These are phyloP conservation scores for Gobio occitaniae DNA, from an alignment of 2,797 vertebrate species.

Conservation along the genomic window DNA sequence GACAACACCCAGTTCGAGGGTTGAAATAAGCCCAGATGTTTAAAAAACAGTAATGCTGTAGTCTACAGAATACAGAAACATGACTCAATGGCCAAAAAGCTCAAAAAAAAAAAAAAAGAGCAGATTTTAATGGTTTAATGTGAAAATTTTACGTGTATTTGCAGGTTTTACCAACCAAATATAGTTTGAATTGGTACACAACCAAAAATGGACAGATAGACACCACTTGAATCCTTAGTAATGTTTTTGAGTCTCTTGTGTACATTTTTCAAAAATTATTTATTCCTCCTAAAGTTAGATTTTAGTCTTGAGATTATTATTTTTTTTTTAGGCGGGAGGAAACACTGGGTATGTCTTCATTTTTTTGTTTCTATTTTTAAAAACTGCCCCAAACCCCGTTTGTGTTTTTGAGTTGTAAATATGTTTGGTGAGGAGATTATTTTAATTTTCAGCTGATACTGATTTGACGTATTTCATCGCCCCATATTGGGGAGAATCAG, in stretches of 20 bases:
- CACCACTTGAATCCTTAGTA: constrained; percentile 24
- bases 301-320: not conserved
- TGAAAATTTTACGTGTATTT: not conserved
- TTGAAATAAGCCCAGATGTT: constrained; percentile 41
- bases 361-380: constrained; percentile 43
- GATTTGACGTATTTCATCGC: constrained; percentile 76
- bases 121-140: not conserved
- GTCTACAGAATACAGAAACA: not conserved
- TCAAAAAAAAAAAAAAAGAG: too few species aligned
- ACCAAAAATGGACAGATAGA: constrained; percentile 17
- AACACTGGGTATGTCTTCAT: constrained; percentile 68
- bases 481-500: constrained; percentile 84
- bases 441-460: constrained; percentile 71
- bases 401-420: constrained; percentile 78
- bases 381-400: constrained; percentile 58
- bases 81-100: not conserved
- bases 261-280: constrained; percentile 65
- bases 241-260: constrained; percentile 52
- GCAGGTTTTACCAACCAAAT: not conserved
- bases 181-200: not conserved
- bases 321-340: constrained; percentile 66
- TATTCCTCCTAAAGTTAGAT: constrained; percentile 60
- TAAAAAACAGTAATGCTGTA: not conserved
- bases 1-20: constrained; percentile 46
- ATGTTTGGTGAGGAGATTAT: constrained; percentile 75